Evolutionary conservation across 2,888 invertebrate species (phyloP).

Genomic region (Pristionchus arcanus): DNA sequence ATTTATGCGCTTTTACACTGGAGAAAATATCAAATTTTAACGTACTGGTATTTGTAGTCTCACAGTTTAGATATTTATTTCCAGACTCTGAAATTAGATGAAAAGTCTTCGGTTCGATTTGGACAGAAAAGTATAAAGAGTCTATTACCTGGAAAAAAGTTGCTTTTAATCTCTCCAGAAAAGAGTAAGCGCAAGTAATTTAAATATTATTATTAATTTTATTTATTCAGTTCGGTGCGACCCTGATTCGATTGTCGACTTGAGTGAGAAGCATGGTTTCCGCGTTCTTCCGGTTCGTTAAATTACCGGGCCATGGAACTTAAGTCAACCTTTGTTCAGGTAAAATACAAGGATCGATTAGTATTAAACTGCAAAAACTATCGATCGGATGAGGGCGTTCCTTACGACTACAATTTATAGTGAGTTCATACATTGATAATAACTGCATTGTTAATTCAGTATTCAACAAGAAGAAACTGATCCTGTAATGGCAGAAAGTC

Average conservation of each 20-base stretch:
- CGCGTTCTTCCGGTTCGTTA: no score
- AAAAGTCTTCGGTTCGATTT: not conserved
- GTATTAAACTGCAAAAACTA: not conserved
- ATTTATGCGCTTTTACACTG: not conserved
- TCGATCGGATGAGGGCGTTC: not conserved
- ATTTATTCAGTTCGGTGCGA: not conserved
- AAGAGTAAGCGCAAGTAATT: no score
- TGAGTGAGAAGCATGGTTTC: not conserved
- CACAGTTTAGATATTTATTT: not conserved
- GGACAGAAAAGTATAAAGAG: not conserved
- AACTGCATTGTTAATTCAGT: not conserved
- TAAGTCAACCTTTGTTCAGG: not conserved
- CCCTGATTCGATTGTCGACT: not conserved
- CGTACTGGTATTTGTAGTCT: not conserved
- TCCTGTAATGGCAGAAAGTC: not conserved
- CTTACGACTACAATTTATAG: not conserved
- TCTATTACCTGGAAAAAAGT: no score
- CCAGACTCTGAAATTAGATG: not conserved
- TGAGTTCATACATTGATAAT: no score
- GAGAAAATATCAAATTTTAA: not conserved
- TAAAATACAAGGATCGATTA: not conserved
- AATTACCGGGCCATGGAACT: no score
- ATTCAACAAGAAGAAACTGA: not conserved
- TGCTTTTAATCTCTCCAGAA: no score
- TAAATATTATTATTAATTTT: no score